phyloP scores from a whole-genome alignment of 1,140 invertebrate genomes.

The Drosophila bocqueti region DNA sequence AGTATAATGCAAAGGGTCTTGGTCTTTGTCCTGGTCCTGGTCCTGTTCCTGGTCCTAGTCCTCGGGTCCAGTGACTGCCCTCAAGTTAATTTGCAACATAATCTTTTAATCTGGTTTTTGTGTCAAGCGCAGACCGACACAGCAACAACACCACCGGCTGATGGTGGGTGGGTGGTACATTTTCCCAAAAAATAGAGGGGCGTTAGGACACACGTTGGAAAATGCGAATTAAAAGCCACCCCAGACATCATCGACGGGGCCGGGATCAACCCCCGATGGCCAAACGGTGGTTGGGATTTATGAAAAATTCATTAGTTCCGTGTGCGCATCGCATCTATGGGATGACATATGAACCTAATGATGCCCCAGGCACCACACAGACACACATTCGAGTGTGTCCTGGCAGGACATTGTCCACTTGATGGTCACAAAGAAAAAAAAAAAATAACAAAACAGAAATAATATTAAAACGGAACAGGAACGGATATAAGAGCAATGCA shows the following conservation, averaged over 20 bases:
- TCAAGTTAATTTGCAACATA: slow-evolving; percentile 81
- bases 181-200: neutral
- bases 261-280: slow-evolving; percentile 41
- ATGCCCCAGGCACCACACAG: slow-evolving; percentile 47
- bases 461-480: neutral
- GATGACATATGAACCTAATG: slow-evolving; percentile 77
- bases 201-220: slow-evolving; percentile 7
- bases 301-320: slow-evolving; percentile 79
- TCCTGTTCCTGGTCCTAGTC: neutral
- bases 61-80: slow-evolving; percentile 40
- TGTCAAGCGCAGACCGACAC: slow-evolving; percentile 71
- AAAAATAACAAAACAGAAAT: neutral
- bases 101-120: slow-evolving; percentile 82
- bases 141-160: slow-evolving; percentile 7
- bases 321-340: slow-evolving; percentile 39
- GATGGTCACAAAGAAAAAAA: slow-evolving; percentile 27
- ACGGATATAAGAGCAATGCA: slow-evolving; percentile 34
- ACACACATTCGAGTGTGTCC: neutral
- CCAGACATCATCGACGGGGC: slow-evolving; percentile 21
- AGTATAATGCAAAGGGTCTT: slow-evolving; percentile 11
- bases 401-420: slow-evolving; percentile 54
- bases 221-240: slow-evolving; percentile 42
- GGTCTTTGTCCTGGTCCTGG: neutral
- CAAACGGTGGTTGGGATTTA: slow-evolving; percentile 62
- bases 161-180: slow-evolving; percentile 5